Conservation (phyloP, 23 tunicate genomes). For the Corella eumyota region DNA sequence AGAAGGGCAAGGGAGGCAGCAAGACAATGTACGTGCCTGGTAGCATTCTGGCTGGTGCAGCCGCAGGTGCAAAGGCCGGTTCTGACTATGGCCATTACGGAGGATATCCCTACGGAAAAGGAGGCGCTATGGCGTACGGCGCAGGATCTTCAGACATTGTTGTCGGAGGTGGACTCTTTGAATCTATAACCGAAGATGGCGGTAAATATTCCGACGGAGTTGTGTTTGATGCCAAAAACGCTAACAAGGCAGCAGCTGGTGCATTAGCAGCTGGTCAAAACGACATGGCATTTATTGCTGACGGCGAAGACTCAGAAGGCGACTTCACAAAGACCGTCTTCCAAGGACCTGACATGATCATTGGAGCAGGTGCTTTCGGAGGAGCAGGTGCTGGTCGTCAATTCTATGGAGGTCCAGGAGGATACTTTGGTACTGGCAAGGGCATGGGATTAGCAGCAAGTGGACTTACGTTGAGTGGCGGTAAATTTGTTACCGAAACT, state of each 20-base stretch:
- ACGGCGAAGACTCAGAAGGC: conserved; percentile 13
- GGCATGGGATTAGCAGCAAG: conserved; percentile 2
- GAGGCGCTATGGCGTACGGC: background rate
- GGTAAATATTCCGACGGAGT: conserved; percentile 1
- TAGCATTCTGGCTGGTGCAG: conserved; percentile 7
- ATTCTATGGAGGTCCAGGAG: background rate
- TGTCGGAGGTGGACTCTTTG: background rate
- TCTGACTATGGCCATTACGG: background rate
- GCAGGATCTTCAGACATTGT: conserved; percentile 5
- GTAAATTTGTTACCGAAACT: background rate
- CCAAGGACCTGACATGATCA: background rate
- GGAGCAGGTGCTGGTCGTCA: background rate
- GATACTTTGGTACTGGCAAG: background rate
- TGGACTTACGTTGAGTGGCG: conserved; percentile 2
- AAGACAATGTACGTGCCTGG: conserved; percentile 16
- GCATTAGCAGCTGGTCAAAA: conserved; percentile 4
- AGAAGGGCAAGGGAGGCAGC: conserved; percentile 23
- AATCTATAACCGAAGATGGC: background rate
- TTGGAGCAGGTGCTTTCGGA: conserved; percentile 12
- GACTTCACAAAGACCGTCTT: conserved; percentile 8
- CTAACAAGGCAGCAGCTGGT: conserved; percentile 5
- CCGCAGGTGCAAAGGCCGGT: conserved; percentile 4
- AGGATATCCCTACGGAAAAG: background rate
- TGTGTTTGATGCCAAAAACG: conserved; percentile 5
- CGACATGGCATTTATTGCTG: conserved; percentile 9